Evolutionary conservation across 2,113 vertebrate species (phyloP).

Genomic region (Oryzias melastigma): DNA sequence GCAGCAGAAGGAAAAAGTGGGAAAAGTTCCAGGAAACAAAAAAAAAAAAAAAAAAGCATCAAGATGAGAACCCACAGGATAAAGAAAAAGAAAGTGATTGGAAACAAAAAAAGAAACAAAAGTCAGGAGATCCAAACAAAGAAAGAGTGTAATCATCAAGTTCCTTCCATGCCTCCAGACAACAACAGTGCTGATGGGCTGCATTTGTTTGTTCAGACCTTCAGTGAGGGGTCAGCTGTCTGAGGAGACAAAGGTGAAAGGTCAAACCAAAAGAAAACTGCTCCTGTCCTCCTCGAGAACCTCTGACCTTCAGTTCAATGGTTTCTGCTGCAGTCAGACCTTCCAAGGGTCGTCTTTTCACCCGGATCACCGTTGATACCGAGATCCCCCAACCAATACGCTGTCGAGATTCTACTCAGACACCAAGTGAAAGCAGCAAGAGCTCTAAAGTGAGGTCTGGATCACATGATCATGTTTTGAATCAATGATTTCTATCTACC

Average conservation of each 20-base stretch:
- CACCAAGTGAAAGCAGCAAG: no score
- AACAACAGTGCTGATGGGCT: conserved; percentile 25
- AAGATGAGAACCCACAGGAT: neutral
- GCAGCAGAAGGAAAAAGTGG: neutral
- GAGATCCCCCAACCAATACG: neutral
- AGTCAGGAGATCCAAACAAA: conserved; percentile 1
- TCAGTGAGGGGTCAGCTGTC: conserved; percentile 14
- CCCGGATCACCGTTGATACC: neutral
- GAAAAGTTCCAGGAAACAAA: conserved; percentile 1
- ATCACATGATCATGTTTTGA: no score
- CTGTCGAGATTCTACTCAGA: no score
- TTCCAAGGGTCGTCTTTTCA: conserved; percentile 18
- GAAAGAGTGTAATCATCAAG: neutral
- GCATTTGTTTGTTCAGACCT: conserved; percentile 27
- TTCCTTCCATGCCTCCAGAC: conserved; percentile 15
- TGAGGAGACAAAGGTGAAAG: conserved; percentile 38
- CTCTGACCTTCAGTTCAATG: conserved; percentile 45
- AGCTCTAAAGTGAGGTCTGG: no score
- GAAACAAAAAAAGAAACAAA: neutral
- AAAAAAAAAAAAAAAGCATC: neutral
- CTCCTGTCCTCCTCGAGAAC: conserved; percentile 11
- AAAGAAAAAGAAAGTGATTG: neutral
- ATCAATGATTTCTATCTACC: no score
- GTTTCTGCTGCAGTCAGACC: conserved; percentile 46
- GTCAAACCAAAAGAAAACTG: conserved; percentile 45